A percentile compares a stretch with the other conserved stretches of the same genome.
Conservation (phyloP, 2,797 vertebrate genomes). For the Perodicticus potto region DNA sequence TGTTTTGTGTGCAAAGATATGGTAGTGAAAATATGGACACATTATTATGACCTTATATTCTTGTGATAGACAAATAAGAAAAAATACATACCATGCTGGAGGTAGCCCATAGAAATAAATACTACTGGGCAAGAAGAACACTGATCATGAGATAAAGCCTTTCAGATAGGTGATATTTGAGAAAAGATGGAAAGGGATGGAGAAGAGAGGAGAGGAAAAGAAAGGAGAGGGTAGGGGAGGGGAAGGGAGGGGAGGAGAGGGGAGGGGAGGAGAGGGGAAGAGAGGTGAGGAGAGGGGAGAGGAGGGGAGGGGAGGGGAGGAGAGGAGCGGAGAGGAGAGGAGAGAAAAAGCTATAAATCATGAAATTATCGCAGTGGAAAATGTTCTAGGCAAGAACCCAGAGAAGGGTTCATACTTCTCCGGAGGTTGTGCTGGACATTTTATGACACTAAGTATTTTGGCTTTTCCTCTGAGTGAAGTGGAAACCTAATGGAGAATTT, state of each 20-base stretch:
- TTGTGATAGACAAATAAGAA: background rate
- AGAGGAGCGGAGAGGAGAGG: too few species aligned
- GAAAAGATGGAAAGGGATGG: background rate
- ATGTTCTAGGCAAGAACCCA: background rate
- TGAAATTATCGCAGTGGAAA: background rate
- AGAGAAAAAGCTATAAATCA: background rate
- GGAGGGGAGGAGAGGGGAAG: too few species aligned
- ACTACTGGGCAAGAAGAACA: background rate
- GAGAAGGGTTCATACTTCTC: background rate
- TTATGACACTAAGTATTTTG: background rate
- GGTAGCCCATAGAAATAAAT: background rate
- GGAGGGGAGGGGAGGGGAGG: too few species aligned
- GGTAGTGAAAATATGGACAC: background rate
- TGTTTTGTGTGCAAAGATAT: background rate
- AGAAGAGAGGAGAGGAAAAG: too few species aligned
- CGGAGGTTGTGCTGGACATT: background rate
- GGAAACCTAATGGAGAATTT: background rate
- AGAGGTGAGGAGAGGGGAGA: too few species aligned
- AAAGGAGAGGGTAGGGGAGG: too few species aligned
- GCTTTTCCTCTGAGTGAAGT: background rate
- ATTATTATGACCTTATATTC: background rate
- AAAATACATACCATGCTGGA: background rate
- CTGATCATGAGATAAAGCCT: background rate
- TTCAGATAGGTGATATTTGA: background rate
- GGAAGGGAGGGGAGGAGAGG: too few species aligned